Base-by-base conservation (phyloP, 2,113 vertebrate genomes). In the Nannospalax galili region DNA sequence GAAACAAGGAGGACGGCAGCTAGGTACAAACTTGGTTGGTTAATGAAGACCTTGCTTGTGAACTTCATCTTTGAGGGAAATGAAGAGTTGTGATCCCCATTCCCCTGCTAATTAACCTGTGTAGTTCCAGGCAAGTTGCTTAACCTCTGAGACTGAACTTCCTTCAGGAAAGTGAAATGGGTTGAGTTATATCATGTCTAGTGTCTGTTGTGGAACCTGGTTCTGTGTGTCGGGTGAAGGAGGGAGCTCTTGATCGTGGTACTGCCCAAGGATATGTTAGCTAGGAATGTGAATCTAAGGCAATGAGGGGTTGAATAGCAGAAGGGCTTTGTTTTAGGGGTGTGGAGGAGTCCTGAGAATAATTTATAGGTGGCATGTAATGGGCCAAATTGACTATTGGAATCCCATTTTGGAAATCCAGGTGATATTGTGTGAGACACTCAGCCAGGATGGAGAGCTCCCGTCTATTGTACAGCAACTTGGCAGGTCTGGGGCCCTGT, bases 171-270 rank as follows among this genome's bases (percentile, higher is more conserved):
- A 26, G 52, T 67, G 42, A 62, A 88, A 52, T 45, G 32, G 37
- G 3, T 88, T 69, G 40, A 45, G 45, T 84, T 69, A 28, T n/a
- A 67, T 74, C 32, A 2, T 37, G 8, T 73, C 37, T 88, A 0
- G 1, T 56, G 9, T 56, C 56, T 52, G 52, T 74, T 77, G 48
- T 11, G 85, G 74, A 75, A 62, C 16, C 12, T 19, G 26, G 28
- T 58, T 67, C 60, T 80, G 10, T 78, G 67, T 52, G 32, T 73
- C 37, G n/a, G n/a, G n/a, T n/a, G n/a, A n/a, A n/a, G n/a, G n/a
- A n/a, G n/a, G n/a, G n/a, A n/a, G n/a, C n/a, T n/a, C n/a, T 91
- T 80, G 72, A 90, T 94, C 26, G 64, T 65, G 52, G 52, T 58
- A 14, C 73, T 20, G 17, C 48, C 1, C 0, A 45, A 84, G 94